Percentiles rank a stretch among this genome's conserved stretches.
Evolutionary conservation across 2,113 vertebrate genomes (phyloP).

Genomic region (Peromyscus leucopus): DNA sequence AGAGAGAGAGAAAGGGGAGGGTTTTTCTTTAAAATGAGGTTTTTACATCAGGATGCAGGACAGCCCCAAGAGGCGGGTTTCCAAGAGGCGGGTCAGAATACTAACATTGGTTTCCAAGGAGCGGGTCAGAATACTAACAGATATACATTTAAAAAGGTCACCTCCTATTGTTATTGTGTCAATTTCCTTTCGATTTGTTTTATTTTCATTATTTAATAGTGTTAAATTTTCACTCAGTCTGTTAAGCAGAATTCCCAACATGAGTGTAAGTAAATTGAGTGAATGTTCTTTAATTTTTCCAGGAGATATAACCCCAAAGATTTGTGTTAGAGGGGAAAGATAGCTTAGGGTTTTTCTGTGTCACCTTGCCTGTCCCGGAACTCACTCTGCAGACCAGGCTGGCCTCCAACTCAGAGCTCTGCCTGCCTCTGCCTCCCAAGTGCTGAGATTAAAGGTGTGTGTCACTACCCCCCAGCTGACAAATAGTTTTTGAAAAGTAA

Average conservation of each 20-base stretch:
- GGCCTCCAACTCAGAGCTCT: not conserved
- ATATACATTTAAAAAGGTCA: not conserved
- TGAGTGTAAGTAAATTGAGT: conserved; percentile 32
- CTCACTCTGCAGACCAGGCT: not conserved
- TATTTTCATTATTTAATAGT: not conserved
- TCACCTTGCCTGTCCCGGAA: not conserved
- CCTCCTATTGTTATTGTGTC: conserved; percentile 3
- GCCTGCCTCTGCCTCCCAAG: not conserved
- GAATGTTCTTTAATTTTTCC: conserved; percentile 59
- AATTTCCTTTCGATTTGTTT: conserved; percentile 45
- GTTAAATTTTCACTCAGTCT: conserved; percentile 44
- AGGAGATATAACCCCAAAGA: conserved; percentile 28
- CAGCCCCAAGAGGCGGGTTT: no score
- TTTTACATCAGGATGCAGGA: no score
- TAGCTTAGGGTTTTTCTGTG: not conserved
- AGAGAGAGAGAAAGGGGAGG: no score
- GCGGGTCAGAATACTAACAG: no score
- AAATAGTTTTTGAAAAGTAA: conserved; percentile 63
- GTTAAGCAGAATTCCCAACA: conserved; percentile 57
- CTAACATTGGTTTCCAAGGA: no score
- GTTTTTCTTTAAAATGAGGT: no score
- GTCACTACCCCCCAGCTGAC: not conserved
- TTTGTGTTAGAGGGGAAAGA: conserved; percentile 22
- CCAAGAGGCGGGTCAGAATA: no score
- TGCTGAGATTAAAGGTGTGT: not conserved